Evolutionary conservation across 2,113 vertebrate genomes (phyloP).

Genomic region (Gobio gobio): DNA sequence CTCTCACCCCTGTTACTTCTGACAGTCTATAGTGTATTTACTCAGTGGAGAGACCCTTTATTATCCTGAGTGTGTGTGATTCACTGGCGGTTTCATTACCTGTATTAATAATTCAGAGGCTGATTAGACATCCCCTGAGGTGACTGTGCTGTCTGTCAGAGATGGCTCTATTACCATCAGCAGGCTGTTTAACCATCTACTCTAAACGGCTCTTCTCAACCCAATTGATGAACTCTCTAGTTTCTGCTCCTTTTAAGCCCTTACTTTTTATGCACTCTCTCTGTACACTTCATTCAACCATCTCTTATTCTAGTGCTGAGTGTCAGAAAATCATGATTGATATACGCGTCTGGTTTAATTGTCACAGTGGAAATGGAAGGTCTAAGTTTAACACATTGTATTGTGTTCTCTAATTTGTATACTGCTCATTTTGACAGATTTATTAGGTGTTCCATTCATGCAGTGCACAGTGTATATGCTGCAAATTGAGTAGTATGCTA

Average conservation of each 20-base stretch:
- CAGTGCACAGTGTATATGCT: not conserved
- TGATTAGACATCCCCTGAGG: slow-evolving; percentile 57
- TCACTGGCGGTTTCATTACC: slow-evolving; percentile 58
- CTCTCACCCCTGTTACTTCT: slow-evolving; percentile 28
- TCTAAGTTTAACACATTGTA: not conserved
- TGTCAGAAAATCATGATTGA: not conserved
- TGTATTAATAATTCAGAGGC: slow-evolving; percentile 62
- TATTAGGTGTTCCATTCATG: not conserved
- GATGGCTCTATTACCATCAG: slow-evolving; percentile 54
- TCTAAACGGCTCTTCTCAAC: slow-evolving; percentile 51
- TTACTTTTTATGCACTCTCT: slow-evolving; percentile 35
- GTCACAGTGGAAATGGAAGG: not conserved
- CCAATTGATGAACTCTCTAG: slow-evolving; percentile 35
- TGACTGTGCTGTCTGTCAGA: slow-evolving; percentile 43
- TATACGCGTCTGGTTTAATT: not conserved
- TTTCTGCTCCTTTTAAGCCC: not conserved
- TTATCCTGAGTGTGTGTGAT: slow-evolving; percentile 34
- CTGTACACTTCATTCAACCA: not conserved
- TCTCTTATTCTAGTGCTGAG: not conserved
- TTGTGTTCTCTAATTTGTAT: not conserved
- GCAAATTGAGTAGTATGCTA: not conserved
- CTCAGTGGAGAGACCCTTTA: slow-evolving; percentile 33
- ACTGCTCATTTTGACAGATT: not conserved
- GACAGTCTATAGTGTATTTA: slow-evolving; percentile 34
- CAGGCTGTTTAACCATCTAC: slow-evolving; percentile 57